Percentiles rank a stretch among this genome's conserved stretches.
Evolutionary conservation across 1,140 invertebrate genomes (phyloP).

Genomic region (Periplaneta americana): DNA sequence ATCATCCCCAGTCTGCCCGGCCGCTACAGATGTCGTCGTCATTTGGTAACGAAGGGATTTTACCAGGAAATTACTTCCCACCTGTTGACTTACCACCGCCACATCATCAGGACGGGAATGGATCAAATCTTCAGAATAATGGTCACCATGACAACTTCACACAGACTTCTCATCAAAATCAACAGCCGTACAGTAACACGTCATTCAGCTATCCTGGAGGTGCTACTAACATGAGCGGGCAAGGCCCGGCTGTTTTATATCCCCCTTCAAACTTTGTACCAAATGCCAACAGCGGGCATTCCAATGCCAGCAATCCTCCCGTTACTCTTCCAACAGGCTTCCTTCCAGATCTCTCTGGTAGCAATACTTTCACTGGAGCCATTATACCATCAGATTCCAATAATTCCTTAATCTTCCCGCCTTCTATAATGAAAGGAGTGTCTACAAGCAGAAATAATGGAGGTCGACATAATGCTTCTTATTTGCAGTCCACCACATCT

Average conservation of each 20-base stretch:
- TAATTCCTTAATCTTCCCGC: neutral
- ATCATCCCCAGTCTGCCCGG: neutral
- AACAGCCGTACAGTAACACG: neutral
- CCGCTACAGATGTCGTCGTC: neutral
- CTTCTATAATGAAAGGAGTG: neutral
- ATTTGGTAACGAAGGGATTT: neutral
- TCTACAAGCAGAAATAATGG: neutral
- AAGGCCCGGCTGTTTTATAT: neutral
- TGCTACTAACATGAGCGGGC: neutral
- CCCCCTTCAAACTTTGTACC: neutral
- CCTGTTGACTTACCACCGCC: neutral
- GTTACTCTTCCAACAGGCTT: neutral
- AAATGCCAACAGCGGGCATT: neutral
- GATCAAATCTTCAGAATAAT: neutral
- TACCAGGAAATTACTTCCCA: neutral
- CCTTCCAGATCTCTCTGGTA: neutral
- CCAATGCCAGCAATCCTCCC: neutral
- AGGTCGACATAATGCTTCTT: neutral
- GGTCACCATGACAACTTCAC: neutral
- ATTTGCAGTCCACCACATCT: neutral
- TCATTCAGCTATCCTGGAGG: neutral
- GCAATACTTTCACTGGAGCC: neutral
- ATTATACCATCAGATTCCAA: neutral
- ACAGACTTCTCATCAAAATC: neutral
- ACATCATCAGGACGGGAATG: neutral